phyloP scores from a whole-genome alignment of 2,888 invertebrate genomes.

The Crocallis elinguaria region DNA sequence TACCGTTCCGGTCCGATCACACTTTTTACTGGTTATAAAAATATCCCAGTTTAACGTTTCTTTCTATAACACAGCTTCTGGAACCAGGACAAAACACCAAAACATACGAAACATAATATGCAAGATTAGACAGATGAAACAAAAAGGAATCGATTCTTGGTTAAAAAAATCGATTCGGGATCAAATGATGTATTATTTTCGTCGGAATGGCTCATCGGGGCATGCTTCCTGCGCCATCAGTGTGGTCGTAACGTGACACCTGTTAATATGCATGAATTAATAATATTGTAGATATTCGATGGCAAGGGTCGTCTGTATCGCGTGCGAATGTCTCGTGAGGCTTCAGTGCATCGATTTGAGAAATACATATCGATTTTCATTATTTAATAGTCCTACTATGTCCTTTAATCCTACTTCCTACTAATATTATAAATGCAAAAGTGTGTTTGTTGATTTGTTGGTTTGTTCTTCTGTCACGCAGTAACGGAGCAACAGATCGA shows the following conservation, averaged over 20 bases:
- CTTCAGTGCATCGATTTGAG: slow-evolving; percentile 73
- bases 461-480: too few relatives aligned
- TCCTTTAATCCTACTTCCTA: too few relatives aligned
- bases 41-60: slow-evolving; percentile 46
- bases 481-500: too few relatives aligned
- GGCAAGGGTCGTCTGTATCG: slow-evolving; percentile 69
- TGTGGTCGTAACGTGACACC: slow-evolving; percentile 82
- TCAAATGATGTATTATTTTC: slow-evolving; percentile 75
- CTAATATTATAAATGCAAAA: too few relatives aligned
- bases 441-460: too few relatives aligned
- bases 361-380: slow-evolving; percentile 75
- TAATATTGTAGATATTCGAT: slow-evolving; percentile 79
- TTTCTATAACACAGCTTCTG: slow-evolving; percentile 50
- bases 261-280: slow-evolving; percentile 83
- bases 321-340: slow-evolving; percentile 81
- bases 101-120: slow-evolving; percentile 49
- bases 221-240: slow-evolving; percentile 82
- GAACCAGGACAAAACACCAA: slow-evolving; percentile 51
- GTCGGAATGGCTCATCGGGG: slow-evolving; percentile 73
- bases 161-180: slow-evolving; percentile 66
- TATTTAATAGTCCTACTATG: too few relatives aligned
- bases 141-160: slow-evolving; percentile 61
- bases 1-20: slow-evolving; percentile 46
- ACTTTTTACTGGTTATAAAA: slow-evolving; percentile 66
- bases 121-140: slow-evolving; percentile 62